Conservation (phyloP, 2,797 vertebrate genomes). For the Clarias platycephalus region DNA sequence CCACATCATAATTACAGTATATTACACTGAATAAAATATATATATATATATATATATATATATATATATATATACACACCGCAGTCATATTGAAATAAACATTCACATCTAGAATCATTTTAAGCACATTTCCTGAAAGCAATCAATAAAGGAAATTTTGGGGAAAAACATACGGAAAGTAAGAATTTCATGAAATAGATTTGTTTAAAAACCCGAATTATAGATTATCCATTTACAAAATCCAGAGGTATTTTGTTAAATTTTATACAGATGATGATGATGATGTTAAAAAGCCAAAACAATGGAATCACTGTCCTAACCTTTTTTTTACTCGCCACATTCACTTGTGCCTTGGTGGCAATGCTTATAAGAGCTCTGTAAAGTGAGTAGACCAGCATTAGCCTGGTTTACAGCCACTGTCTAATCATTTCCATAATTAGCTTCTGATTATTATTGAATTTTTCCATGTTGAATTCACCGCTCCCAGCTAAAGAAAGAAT, state of each 20-base stretch:
- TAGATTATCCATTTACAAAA: neutral
- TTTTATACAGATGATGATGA: neutral
- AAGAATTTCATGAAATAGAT: neutral
- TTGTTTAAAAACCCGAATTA: neutral
- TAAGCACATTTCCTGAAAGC: neutral
- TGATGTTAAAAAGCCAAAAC: neutral
- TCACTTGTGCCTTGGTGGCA: neutral
- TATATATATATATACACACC: too few species aligned
- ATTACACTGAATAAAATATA: slow-evolving; percentile 25
- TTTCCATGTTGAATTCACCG: neutral
- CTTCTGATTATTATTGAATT: neutral
- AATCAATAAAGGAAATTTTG: neutral
- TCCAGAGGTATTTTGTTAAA: neutral
- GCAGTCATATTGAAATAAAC: slow-evolving; percentile 29
- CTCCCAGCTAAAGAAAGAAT: neutral
- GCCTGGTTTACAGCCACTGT: neutral
- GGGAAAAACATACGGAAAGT: neutral
- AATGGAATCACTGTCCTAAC: neutral
- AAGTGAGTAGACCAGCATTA: neutral
- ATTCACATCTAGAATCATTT: slow-evolving; percentile 17
- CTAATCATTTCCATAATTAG: neutral
- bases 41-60: too few species aligned
- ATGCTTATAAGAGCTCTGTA: neutral
- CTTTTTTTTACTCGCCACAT: neutral
- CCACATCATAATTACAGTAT: slow-evolving; percentile 44